phyloP scores from a whole-genome alignment of 2,113 vertebrate genomes.

The Centropus bengalensis region DNA sequence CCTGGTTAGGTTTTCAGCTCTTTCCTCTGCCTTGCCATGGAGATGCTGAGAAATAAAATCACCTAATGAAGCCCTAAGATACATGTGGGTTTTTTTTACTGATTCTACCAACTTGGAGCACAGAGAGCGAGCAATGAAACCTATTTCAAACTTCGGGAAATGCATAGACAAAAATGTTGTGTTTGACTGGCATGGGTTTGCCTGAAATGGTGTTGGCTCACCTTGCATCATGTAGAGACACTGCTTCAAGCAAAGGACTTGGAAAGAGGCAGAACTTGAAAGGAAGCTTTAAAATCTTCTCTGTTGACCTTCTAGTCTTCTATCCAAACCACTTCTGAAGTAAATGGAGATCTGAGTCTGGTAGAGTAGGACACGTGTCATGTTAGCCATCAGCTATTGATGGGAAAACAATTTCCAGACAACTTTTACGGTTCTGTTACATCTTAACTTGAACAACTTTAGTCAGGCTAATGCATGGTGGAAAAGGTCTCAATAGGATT shows the following conservation, averaged over 20 bases:
- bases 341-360: background rate
- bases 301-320: background rate
- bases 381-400: background rate
- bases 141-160: background rate
- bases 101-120: background rate
- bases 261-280: background rate
- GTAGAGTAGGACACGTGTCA: background rate
- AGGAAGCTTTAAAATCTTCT: background rate
- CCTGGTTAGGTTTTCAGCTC: background rate
- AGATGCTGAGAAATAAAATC: background rate
- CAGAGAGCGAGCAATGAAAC: background rate
- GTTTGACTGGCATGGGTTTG: background rate
- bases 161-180: background rate
- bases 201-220: background rate
- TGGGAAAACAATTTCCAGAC: background rate
- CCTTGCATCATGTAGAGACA: background rate
- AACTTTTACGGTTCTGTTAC: background rate
- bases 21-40: background rate
- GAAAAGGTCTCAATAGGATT: background rate
- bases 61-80: background rate
- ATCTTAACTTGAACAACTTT: background rate
- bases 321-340: background rate
- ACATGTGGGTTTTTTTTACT: background rate
- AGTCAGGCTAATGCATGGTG: background rate
- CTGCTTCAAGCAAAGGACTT: background rate